Evolutionary conservation across 2,113 vertebrate species (phyloP).

Genomic region (Calyptomena viridis): DNA sequence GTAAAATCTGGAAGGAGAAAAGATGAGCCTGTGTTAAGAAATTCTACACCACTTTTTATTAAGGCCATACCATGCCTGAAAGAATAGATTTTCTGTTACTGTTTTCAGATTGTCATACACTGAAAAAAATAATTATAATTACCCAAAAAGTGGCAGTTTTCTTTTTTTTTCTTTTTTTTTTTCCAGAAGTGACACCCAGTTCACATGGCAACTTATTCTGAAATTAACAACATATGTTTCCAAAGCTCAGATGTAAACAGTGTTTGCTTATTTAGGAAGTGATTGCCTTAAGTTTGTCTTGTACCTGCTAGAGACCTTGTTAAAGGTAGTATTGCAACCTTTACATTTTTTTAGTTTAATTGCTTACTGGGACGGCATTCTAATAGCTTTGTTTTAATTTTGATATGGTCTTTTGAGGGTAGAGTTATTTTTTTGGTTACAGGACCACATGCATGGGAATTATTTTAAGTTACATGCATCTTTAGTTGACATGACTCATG

Average conservation of each 20-base stretch:
- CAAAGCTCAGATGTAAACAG: not conserved
- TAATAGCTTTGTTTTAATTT: constrained; percentile 1
- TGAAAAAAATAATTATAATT: not conserved
- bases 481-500: not conserved
- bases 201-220: not conserved
- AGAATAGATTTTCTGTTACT: not conserved
- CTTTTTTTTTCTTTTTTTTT: not conserved
- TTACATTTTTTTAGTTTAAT: not conserved
- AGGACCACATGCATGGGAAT: not conserved
- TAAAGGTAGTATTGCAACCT: constrained; percentile 3
- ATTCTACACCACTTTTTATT: not conserved
- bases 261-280: not conserved
- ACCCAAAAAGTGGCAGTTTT: not conserved
- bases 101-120: not conserved
- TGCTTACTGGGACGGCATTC: not conserved
- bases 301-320: not conserved
- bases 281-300: not conserved
- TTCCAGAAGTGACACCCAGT: not conserved
- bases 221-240: constrained; percentile 33
- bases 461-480: not conserved
- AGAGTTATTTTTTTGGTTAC: not conserved
- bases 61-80: not conserved
- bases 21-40: not conserved
- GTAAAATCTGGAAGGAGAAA: not conserved
- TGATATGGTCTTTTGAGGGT: not conserved